Percentiles rank a stretch among this genome's conserved stretches.
Conservation (phyloP, 2,113 vertebrate genomes). For the sheep (Ovis aries) region ARS-UI_Ramb_v3.0 NC_056068.1:61769001-61769500, state of each 20-base stretch:
- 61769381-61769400: no score
- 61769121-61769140: not conserved
- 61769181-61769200: fast-evolving
- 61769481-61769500: no score
- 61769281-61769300: not conserved
- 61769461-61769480: not conserved
- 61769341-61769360: not conserved
- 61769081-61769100: not conserved
- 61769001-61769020: not conserved
- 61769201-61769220: not conserved
- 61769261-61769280: not conserved
- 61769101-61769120: not conserved
- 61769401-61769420: not conserved
- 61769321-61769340: not conserved
- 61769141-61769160: not conserved
- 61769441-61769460: not conserved
- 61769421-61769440: not conserved
- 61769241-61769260: not conserved
- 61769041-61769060: not conserved
- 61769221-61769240: not conserved
- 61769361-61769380: not conserved
- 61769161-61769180: not conserved
- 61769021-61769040: not conserved
- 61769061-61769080: not conserved
- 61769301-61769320: fast-evolving